Base-by-base conservation (phyloP, 35 echinoderm and acorn worm species). In the Ptychodera flava region DNA sequence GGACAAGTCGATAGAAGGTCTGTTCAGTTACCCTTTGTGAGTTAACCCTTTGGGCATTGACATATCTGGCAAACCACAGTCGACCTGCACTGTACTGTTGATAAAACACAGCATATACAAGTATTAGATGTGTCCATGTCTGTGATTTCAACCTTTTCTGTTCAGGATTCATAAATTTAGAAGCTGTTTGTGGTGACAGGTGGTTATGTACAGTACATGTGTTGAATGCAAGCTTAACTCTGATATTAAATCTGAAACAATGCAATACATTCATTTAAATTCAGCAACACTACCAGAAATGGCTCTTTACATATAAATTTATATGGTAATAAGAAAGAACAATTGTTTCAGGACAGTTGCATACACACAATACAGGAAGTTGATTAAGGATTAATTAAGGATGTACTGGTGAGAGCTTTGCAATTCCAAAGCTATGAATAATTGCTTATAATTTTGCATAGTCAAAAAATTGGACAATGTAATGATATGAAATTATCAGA, bases 1-100 rank as follows among this genome's bases (percentile, higher is more conserved):
- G 95, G 1, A 98, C 95, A 1, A 98, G 88, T 86, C 95, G 37
- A 79, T 92, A 98, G 78, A 98, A 98, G 64, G 95, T 98, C 52
- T 94, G 89, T 87, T 98, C 95, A 0, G 88, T 81, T 27, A 98
- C 95, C 36, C 84, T 82, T 79, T 98, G 89, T 16, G 88, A 86
- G 36, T 93, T 90, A 37, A 94, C 90, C 28, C 95, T 84, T 35
- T 91, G 83, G 16, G 86, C 78, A 81, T 98, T 91, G 35, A 98
- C 87, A 28, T 94, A 84, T 64, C 88, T 86, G 0, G 95, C 90
- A 92, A 98, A 98, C 84, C 90, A 87, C 33, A 85, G 85, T 78
- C 95, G 84, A 31, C 95, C 95, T 28, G 85, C 90, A 29, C 92
- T 78, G 28, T 80, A 90, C 95, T 98, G 87, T 0, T 64, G 0